Conservation (phyloP, 2,888 invertebrate species). For the Meliscaeva auricollis region DNA sequence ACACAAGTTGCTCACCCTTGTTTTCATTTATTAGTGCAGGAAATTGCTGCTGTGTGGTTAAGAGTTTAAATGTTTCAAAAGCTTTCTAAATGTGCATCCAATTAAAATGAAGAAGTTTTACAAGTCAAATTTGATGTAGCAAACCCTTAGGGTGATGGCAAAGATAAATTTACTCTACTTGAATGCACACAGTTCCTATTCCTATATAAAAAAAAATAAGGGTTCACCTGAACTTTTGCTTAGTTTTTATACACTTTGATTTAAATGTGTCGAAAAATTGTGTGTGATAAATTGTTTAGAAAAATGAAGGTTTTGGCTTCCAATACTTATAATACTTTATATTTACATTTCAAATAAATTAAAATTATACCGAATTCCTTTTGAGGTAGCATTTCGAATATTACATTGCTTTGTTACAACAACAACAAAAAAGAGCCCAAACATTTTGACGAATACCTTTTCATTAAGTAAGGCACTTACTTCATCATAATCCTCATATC, state of each 20-base stretch:
- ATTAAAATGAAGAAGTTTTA: slow-evolving; percentile 6
- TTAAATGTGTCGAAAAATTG: too few species aligned
- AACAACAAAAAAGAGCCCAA: too few species aligned
- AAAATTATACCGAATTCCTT: too few species aligned
- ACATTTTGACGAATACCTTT: neutral
- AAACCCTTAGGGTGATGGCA: neutral
- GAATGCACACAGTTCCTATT: neutral
- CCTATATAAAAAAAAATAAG: too few species aligned
- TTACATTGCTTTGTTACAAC: too few species aligned
- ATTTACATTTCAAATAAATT: too few species aligned
- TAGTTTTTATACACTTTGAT: too few species aligned
- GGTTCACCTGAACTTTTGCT: neutral
- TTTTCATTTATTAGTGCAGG: neutral
- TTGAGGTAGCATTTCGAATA: too few species aligned
- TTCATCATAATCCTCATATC: neutral
- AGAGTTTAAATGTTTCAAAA: neutral
- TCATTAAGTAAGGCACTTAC: neutral
- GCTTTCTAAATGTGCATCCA: slow-evolving; percentile 19
- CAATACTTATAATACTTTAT: too few species aligned
- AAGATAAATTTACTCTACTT: neutral
- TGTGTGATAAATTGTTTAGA: too few species aligned
- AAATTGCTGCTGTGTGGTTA: slow-evolving; percentile 7
- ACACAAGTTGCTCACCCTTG: neutral
- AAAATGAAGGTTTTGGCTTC: too few species aligned
- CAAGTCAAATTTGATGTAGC: neutral